Evolutionary conservation across 2,113 vertebrate genomes (phyloP), one percentile per base, ranked within the genome.

Genomic region (Gadus chalcogrammus): DNA sequence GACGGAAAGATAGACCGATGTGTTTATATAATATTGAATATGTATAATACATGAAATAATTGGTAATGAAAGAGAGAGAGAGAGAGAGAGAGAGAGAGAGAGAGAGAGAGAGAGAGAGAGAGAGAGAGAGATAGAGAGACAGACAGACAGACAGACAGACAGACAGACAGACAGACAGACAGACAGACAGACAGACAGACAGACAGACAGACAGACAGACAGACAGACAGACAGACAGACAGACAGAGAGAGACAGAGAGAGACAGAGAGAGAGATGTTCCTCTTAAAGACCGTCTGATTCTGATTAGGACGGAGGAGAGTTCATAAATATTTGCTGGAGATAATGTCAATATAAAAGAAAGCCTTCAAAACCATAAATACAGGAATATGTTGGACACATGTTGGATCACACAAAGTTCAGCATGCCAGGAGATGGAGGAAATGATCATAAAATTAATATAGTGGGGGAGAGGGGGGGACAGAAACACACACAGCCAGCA

Each of bases 231-330:
- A 31, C 2, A 31, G 18, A 69, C 1, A 0, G 53, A 62, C 63
- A 11, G 31, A 28, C n/a, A 55, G 20, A 61, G 59, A 58, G 56
- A 58, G 3, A 58, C 17, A 58, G 16, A 58, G 42, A 48, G 42
- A 48, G 42, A 48, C 0, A 13, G 42, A 81, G 71, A 65, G 79
- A 48, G 70, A 67, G 71, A 85, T 48, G 42, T 12, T 48, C 42
- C 8, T 48, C 28, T 64, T 11, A 6, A 53, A 71, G 73, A 76
- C 73, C 42, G 73, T 71, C 0, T 66, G 22, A 18, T 70, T 76
- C 58, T 72, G 66, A 70, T 64, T 18, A 70, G 48, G 76, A 31
- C 24, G 3, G 15, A 61, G 28, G 16, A 42, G 64, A 59, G 71
- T 61, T 28, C 48, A 75, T 67, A 67, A 65, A 78, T 76, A 71